These are phyloP conservation scores for Cephalopachus bancanus DNA, from an alignment of 2,797 vertebrate genomes.

Conservation along the genomic window DNA sequence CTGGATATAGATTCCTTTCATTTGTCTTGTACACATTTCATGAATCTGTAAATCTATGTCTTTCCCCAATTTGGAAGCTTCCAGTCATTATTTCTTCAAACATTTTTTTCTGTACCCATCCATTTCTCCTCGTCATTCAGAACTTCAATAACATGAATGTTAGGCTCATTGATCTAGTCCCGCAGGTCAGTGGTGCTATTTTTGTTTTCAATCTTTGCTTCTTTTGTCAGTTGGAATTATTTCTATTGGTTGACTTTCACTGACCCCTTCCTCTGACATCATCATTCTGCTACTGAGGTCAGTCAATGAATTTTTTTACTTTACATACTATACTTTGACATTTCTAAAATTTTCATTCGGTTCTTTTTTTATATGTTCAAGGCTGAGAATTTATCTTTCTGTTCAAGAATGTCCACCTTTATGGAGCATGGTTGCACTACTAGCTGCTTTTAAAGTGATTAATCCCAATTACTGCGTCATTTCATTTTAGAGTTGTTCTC, in stretches of 20 bases:
- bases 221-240: neutral
- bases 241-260: neutral
- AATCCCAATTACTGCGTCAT: neutral
- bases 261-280: neutral
- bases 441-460: neutral
- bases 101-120: neutral
- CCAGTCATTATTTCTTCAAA: neutral
- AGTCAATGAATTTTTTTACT: neutral
- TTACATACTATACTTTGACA: neutral
- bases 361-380: neutral
- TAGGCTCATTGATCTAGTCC: neutral
- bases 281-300: neutral
- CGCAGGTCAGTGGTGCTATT: neutral
- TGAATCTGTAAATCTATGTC: neutral
- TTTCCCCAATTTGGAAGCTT: neutral
- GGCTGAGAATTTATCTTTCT: neutral
- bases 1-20: neutral
- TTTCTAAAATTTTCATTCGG: conserved; percentile 27
- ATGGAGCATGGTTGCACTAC: neutral
- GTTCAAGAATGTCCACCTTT: neutral
- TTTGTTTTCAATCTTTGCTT: neutral
- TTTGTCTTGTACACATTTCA: neutral
- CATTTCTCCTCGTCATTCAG: neutral
- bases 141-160: neutral
- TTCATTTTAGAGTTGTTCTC: neutral